Evolutionary conservation across 2,797 vertebrate genomes (phyloP).

Genomic region (Chloroceryle amazona): DNA sequence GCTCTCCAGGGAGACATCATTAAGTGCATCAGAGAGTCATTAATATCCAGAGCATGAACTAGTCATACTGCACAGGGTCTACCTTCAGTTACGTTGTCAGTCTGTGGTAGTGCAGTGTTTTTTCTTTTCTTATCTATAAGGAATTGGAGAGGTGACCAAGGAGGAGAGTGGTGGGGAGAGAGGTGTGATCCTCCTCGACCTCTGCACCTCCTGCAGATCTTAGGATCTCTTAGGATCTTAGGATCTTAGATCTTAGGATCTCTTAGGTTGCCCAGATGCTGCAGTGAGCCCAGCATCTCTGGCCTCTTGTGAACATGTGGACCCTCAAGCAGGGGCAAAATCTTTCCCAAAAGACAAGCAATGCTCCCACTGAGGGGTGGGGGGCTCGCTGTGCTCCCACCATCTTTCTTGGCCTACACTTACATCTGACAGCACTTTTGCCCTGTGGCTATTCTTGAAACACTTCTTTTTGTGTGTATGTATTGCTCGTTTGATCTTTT

Average conservation of each 20-base stretch:
- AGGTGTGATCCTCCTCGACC: neutral
- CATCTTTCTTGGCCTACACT: neutral
- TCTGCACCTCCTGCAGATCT: neutral
- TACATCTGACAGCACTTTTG: neutral
- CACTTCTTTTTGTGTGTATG: neutral
- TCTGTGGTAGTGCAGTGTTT: neutral
- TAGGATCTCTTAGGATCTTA: too few relatives aligned
- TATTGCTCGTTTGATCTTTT: neutral
- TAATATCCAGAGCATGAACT: neutral
- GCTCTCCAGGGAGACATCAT: neutral
- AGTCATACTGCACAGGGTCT: neutral
- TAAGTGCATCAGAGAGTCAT: neutral
- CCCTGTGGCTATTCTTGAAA: neutral
- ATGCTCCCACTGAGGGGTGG: fast-evolving
- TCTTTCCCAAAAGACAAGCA: neutral
- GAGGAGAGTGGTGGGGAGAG: neutral
- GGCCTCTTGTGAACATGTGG: fast-evolving
- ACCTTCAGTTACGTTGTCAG: neutral
- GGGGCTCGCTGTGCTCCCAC: fast-evolving
- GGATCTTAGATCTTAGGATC: too few relatives aligned
- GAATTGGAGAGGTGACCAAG: neutral
- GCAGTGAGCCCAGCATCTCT: neutral
- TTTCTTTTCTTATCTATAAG: neutral
- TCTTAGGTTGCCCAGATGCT: fast-evolving
- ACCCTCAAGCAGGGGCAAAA: neutral